These are phyloP conservation scores for Drosophila rubida DNA, from an alignment of 2,888 invertebrate species.

Conservation along the genomic window DNA sequence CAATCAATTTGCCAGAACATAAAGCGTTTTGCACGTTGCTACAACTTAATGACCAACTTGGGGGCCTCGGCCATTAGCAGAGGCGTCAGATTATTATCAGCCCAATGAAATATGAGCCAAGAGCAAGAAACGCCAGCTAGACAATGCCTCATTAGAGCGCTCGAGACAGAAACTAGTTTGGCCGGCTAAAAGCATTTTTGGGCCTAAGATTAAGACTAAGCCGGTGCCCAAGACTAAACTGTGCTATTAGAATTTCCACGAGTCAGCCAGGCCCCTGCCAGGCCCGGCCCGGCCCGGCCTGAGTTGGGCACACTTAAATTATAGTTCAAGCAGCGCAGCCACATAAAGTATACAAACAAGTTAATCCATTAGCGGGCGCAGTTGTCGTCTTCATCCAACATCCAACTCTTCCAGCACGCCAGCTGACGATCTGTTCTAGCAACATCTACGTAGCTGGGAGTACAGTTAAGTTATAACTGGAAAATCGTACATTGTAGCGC, in stretches of 20 bases:
- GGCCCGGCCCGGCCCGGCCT: not conserved
- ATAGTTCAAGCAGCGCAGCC: conserved; percentile 46
- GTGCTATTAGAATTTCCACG: conserved; percentile 47
- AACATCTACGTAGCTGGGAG: conserved; percentile 14
- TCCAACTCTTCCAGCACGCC: not conserved
- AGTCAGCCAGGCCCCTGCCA: not conserved
- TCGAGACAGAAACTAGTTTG: conserved; percentile 50
- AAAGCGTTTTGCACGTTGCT: conserved; percentile 45
- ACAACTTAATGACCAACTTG: conserved; percentile 49
- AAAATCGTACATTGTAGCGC: conserved; percentile 58
- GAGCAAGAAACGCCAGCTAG: conserved; percentile 33
- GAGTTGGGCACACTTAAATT: conserved; percentile 51
- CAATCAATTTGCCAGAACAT: conserved; percentile 53
- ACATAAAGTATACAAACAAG: conserved; percentile 74
- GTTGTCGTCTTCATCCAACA: conserved; percentile 19
- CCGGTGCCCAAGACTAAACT: conserved; percentile 37
- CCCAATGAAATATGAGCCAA: conserved; percentile 68
- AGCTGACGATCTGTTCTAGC: conserved; percentile 20
- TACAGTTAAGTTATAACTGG: conserved; percentile 64
- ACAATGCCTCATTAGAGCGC: conserved; percentile 73
- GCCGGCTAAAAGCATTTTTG: conserved; percentile 21
- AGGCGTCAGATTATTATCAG: conserved; percentile 73
- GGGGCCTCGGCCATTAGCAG: conserved; percentile 46
- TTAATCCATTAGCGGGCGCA: conserved; percentile 76
- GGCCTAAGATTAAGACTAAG: conserved; percentile 27